Conservation (phyloP, 1,140 invertebrate species). For the Linepithema humile region DNA sequence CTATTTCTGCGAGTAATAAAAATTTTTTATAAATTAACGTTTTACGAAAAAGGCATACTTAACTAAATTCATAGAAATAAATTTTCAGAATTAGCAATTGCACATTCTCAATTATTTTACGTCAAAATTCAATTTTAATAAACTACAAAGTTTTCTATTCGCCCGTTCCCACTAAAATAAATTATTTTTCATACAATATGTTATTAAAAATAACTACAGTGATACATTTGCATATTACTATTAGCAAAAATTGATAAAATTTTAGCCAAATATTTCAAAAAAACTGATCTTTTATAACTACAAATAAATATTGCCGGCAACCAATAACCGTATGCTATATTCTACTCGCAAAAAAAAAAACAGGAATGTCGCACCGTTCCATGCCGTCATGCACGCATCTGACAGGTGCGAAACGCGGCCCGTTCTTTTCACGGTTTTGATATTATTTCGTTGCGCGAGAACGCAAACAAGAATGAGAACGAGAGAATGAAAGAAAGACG, state of each 20-base stretch:
- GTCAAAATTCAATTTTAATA: neutral
- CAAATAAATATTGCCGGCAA: constrained; percentile 22
- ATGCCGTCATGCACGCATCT: constrained; percentile 10
- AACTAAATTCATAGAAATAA: neutral
- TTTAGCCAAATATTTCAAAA: neutral
- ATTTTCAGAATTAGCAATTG: neutral
- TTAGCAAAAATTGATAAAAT: neutral
- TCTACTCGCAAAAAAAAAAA: neutral
- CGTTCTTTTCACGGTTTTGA: constrained; percentile 29
- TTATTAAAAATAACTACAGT: neutral
- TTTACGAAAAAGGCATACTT: neutral
- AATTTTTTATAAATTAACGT: neutral
- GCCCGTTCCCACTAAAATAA: neutral
- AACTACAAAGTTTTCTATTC: neutral
- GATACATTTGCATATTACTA: neutral
- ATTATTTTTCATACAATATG: neutral
- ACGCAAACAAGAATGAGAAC: constrained; percentile 11
- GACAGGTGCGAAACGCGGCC: constrained; percentile 53
- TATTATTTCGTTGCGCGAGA: constrained; percentile 49
- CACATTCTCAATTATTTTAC: neutral
- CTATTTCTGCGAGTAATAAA: neutral
- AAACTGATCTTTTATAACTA: neutral
- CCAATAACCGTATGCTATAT: constrained; percentile 37
- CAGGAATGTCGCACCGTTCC: constrained; percentile 19
- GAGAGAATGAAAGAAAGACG: neutral